Conservation (phyloP, 2,888 invertebrate species). For the Yponomeuta plumbellus region DNA sequence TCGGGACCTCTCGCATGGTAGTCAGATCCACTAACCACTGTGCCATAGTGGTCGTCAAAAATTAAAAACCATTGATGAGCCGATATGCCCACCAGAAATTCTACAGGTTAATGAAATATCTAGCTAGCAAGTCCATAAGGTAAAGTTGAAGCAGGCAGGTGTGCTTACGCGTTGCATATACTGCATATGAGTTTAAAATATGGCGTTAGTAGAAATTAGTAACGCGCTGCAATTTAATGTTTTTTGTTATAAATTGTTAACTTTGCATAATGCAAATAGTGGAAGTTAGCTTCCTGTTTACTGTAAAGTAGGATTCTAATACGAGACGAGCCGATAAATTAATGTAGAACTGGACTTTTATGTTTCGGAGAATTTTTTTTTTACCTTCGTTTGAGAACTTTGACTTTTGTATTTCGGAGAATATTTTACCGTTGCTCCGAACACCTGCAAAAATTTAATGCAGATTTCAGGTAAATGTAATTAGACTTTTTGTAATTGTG, state of each 20-base stretch:
- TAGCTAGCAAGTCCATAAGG: too few species aligned
- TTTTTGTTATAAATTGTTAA: too few species aligned
- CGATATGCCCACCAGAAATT: too few species aligned
- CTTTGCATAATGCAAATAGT: neutral
- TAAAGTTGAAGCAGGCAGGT: neutral
- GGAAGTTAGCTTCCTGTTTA: neutral
- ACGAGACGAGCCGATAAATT: neutral
- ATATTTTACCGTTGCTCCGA: neutral
- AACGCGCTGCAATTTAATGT: neutral
- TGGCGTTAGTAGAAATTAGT: conserved; percentile 1
- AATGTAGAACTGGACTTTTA: neutral
- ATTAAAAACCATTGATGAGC: too few species aligned
- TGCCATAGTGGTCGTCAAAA: too few species aligned
- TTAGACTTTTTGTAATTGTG: too few species aligned
- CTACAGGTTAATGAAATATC: too few species aligned
- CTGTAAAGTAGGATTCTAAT: neutral
- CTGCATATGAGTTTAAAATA: neutral
- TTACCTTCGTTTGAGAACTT: neutral
- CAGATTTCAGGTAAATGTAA: too few species aligned
- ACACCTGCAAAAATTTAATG: too few species aligned
- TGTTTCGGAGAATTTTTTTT: neutral
- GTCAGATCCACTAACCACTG: too few species aligned
- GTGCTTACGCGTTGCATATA: neutral
- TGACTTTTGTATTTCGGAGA: neutral
- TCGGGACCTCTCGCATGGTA: too few species aligned